These are phyloP conservation scores for Gymnothorax javanicus DNA, from an alignment of 2,797 vertebrate species.

Conservation along the genomic window DNA sequence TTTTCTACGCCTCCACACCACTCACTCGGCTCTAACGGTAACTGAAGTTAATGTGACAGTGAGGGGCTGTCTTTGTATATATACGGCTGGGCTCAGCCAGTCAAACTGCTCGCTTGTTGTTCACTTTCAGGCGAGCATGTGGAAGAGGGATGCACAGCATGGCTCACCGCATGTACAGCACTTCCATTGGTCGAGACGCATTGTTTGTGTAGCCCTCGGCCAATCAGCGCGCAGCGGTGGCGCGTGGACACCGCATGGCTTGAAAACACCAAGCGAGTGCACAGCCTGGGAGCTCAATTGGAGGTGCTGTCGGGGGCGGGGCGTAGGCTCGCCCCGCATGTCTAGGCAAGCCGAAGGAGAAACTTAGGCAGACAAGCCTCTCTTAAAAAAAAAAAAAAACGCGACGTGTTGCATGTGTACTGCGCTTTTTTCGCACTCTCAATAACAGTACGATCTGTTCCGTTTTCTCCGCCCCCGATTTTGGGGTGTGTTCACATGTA, in stretches of 20 bases:
- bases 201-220: constrained; percentile 73
- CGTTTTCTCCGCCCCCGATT: background rate
- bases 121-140: constrained; percentile 38
- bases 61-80: constrained; percentile 53
- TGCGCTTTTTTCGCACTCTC: background rate
- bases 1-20: background rate
- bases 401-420: background rate
- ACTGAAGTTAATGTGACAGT: constrained; percentile 6
- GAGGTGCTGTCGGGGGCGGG: background rate
- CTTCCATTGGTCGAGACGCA: constrained; percentile 75
- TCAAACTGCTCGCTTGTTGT: constrained; percentile 51
- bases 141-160: constrained; percentile 48
- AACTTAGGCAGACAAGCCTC: background rate
- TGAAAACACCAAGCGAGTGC: constrained; percentile 64
- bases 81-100: constrained; percentile 50
- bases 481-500: constrained; percentile 27
- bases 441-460: constrained; percentile 31
- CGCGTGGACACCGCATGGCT: constrained; percentile 86
- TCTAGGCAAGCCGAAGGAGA: background rate
- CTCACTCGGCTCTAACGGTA: background rate
- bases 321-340: background rate
- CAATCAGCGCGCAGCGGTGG: constrained; percentile 70
- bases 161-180: constrained; percentile 83
- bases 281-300: constrained; percentile 42
- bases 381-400: background rate